phyloP scores from a whole-genome alignment of 2,888 invertebrate genomes.

The Camptogramma bilineatum region DNA sequence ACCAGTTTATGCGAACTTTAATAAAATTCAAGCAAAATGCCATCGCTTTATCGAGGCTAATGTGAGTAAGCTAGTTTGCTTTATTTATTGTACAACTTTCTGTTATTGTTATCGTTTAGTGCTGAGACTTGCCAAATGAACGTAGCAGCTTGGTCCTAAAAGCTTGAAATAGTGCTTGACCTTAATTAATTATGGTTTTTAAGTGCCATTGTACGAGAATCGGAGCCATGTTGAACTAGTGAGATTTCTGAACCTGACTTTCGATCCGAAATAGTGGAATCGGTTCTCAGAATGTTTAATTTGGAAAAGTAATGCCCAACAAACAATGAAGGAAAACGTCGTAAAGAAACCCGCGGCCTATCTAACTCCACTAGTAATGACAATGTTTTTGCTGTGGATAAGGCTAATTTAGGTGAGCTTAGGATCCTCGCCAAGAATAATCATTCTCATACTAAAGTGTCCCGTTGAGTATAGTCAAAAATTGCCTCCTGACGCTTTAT shows the following conservation, averaged over 20 bases:
- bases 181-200: conserved; percentile 1
- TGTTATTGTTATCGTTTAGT: conserved; percentile 22
- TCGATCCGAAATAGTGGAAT: neutral
- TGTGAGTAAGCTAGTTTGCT: conserved; percentile 9
- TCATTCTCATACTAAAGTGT: too few relatives aligned
- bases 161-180: conserved; percentile 13
- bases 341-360: too few relatives aligned
- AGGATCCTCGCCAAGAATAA: too few relatives aligned
- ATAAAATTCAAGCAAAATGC: neutral
- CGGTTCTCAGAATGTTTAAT: too few relatives aligned
- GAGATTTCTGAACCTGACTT: neutral
- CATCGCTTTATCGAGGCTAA: conserved; percentile 11
- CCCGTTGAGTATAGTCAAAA: too few relatives aligned
- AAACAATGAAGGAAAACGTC: too few relatives aligned
- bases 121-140: conserved; percentile 20
- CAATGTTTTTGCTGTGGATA: too few relatives aligned
- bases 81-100: conserved; percentile 15
- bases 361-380: too few relatives aligned
- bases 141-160: conserved; percentile 8
- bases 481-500: too few relatives aligned
- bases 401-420: too few relatives aligned
- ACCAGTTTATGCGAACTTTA: neutral
- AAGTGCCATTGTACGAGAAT: neutral
- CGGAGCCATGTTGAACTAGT: neutral
- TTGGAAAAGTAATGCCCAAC: too few relatives aligned